Evolutionary conservation across 2,113 vertebrate species (phyloP).

Genomic region (Heptranchias perlo): DNA sequence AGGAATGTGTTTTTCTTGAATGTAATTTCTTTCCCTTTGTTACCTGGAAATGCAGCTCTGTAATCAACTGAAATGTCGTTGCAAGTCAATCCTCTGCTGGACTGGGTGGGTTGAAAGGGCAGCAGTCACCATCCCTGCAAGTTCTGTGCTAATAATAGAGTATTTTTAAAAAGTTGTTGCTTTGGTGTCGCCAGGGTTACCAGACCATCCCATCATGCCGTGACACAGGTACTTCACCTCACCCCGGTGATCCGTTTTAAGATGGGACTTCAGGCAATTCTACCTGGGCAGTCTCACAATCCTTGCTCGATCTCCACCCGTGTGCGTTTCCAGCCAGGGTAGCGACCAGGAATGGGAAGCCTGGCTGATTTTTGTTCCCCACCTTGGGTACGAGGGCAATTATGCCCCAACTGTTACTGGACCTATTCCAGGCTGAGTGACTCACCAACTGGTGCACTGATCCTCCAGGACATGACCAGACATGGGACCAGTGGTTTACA

Average conservation of each 20-base stretch:
- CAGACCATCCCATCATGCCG: neutral
- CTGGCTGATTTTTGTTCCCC: neutral
- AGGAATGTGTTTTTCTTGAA: neutral
- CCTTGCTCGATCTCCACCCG: neutral
- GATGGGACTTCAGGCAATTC: neutral
- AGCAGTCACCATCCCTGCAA: neutral
- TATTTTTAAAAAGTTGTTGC: neutral
- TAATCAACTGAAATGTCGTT: neutral
- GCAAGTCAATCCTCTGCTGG: neutral
- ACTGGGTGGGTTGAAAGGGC: neutral
- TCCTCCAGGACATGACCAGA: neutral
- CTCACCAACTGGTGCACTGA: neutral
- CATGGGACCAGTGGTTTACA: slow-evolving; percentile 8
- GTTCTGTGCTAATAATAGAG: neutral
- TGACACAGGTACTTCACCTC: neutral
- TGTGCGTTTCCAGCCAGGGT: neutral
- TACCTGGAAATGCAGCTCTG: neutral
- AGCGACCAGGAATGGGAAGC: neutral
- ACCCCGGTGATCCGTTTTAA: neutral
- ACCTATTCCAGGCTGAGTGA: neutral
- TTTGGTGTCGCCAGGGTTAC: neutral
- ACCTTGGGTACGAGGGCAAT: neutral
- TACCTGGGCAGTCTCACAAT: neutral
- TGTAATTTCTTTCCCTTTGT: neutral
- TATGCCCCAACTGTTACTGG: neutral